Conservation (phyloP, 1,140 invertebrate genomes). For the Platyscapa corneri region DNA sequence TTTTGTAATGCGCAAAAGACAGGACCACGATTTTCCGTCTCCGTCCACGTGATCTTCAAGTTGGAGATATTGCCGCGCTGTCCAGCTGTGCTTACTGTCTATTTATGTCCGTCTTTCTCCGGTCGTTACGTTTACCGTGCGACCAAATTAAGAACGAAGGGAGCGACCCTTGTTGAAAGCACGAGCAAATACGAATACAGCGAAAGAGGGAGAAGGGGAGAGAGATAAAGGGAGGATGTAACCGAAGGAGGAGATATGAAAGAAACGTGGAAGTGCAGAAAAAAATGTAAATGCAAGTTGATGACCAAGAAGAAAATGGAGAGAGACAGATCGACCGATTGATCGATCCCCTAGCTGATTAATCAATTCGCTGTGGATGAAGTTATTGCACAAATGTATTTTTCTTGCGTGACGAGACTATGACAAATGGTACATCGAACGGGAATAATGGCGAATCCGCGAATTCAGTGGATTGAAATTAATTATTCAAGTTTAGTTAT, state of each 20-base stretch:
- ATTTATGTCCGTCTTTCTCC: not conserved
- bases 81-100: conserved; percentile 16
- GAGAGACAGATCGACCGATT: conserved; percentile 15
- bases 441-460: not conserved
- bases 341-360: conserved; percentile 5
- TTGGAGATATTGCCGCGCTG: not conserved
- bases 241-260: not conserved
- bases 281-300: not conserved
- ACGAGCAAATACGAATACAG: conserved; percentile 12
- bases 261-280: not conserved
- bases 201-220: not conserved
- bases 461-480: not conserved
- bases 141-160: conserved; percentile 7
- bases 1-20: not conserved
- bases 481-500: conserved; percentile 31
- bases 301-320: not conserved
- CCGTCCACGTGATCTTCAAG: not conserved
- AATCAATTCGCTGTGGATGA: conserved; percentile 8
- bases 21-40: not conserved
- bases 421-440: conserved; percentile 23
- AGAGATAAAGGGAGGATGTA: not conserved
- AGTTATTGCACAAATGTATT: conserved; percentile 44
- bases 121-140: not conserved
- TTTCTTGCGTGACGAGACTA: conserved; percentile 14
- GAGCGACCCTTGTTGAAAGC: not conserved